A percentile compares a stretch with the other conserved stretches of the same genome.
These are phyloP conservation scores for Archocentrus centrarchus DNA, from an alignment of 2,113 vertebrate species.

Conservation along the genomic window DNA sequence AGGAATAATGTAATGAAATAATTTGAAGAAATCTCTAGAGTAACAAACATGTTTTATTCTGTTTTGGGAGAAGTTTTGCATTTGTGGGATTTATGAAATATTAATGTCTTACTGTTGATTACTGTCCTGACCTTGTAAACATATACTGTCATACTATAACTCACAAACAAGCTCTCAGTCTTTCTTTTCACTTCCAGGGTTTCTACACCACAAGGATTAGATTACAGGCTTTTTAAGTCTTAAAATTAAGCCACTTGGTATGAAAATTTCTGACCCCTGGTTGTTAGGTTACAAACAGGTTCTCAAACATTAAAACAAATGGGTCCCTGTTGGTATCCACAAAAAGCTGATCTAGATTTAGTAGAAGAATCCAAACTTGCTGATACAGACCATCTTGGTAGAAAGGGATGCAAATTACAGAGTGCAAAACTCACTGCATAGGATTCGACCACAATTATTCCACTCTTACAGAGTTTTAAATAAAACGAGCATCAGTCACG, in stretches of 20 bases:
- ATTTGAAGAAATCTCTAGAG: background rate
- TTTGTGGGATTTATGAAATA: background rate
- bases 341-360: background rate
- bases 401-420: background rate
- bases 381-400: rapidly evolving
- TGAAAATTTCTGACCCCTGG: background rate
- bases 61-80: background rate
- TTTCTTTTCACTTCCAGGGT: background rate
- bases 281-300: background rate
- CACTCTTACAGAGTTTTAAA: too few species aligned
- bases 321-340: background rate
- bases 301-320: background rate
- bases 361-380: background rate
- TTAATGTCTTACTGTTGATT: background rate
- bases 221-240: background rate
- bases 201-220: background rate
- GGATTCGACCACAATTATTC: too few species aligned
- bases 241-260: rapidly evolving
- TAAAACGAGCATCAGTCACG: too few species aligned
- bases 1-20: background rate
- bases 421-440: too few species aligned
- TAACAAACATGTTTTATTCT: background rate
- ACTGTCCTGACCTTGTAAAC: background rate
- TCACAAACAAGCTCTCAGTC: background rate
- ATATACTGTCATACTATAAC: background rate